Evolutionary conservation across 2,797 vertebrate genomes (phyloP).

Genomic region (Telmatherina bonti): DNA sequence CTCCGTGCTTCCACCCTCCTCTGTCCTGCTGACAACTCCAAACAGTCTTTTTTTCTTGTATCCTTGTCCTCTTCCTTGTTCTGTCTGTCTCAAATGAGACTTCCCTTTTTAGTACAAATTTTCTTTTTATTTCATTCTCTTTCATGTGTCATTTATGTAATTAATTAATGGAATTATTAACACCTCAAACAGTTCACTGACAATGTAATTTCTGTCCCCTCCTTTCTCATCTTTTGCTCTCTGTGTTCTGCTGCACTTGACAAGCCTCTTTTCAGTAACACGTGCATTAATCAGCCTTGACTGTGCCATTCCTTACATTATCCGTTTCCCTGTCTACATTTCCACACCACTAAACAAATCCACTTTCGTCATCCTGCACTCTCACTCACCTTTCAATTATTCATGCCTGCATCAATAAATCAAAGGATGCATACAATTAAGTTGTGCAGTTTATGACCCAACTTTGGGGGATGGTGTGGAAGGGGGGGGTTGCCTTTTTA

Average conservation of each 20-base stretch:
- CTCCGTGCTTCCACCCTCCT: background rate
- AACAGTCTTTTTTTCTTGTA: background rate
- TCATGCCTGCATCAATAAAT: conserved; percentile 66
- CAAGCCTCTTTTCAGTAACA: conserved; percentile 30
- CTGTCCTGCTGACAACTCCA: conserved; percentile 4
- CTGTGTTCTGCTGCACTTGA: background rate
- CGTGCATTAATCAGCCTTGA: conserved; percentile 35
- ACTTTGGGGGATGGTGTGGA: conserved; percentile 35
- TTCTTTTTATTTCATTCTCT: background rate
- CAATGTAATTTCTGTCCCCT: background rate
- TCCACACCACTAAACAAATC: conserved; percentile 46
- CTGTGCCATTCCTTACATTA: conserved; percentile 18
- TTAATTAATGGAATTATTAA: conserved; percentile 21
- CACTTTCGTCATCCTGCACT: conserved; percentile 13
- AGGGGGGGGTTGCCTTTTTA: too few species aligned
- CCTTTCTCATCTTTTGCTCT: background rate
- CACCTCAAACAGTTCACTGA: conserved; percentile 6
- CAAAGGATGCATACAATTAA: conserved; percentile 61
- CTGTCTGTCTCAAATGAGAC: conserved; percentile 26
- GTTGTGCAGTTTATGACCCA: conserved; percentile 61
- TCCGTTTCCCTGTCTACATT: conserved; percentile 41
- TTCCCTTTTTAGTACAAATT: conserved; percentile 13
- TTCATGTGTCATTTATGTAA: conserved; percentile 15
- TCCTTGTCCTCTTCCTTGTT: background rate
- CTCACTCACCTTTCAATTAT: conserved; percentile 56